These are phyloP conservation scores for Stegodyphus dumicola DNA, from an alignment of 1,140 invertebrate species.

Conservation along the genomic window DNA sequence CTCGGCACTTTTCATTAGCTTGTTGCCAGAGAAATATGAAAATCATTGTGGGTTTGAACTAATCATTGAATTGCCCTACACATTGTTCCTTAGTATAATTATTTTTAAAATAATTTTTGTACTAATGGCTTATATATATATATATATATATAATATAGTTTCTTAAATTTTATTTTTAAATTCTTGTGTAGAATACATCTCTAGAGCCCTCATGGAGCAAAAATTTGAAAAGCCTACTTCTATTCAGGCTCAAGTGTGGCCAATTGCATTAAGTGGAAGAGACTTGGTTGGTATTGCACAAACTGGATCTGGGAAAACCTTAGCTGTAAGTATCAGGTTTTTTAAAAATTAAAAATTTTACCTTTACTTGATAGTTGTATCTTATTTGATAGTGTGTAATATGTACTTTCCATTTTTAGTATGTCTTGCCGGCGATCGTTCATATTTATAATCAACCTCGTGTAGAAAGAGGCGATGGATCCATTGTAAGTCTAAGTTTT, in stretches of 20 bases:
- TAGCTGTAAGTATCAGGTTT: conserved; percentile 70
- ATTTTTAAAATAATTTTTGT: too few relatives aligned
- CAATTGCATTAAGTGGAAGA: conserved; percentile 89
- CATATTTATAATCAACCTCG: conserved; percentile 91
- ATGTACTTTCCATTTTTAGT: conserved; percentile 85
- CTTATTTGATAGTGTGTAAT: conserved; percentile 83
- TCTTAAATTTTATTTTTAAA: neutral
- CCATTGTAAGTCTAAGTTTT: conserved; percentile 80
- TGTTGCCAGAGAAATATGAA: too few relatives aligned
- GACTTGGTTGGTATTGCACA: conserved; percentile 95
- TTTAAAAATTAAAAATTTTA: neutral
- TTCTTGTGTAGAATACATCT: conserved; percentile 46
- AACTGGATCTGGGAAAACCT: conserved; percentile 90
- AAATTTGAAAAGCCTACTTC: conserved; percentile 73
- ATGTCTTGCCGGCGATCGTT: conserved; percentile 80
- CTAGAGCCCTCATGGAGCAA: conserved; percentile 58
- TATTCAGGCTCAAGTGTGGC: conserved; percentile 92
- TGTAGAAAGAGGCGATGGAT: conserved; percentile 86
- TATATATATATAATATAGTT: neutral
- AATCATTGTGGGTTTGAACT: too few relatives aligned
- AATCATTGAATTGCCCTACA: neutral
- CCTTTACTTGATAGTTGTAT: neutral
- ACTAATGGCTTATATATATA: too few relatives aligned
- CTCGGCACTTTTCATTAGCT: too few relatives aligned
- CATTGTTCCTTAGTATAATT: neutral